These are phyloP conservation scores for Melanotaenia pygmaea DNA, from an alignment of 2,797 vertebrate species.

Conservation along the genomic window DNA sequence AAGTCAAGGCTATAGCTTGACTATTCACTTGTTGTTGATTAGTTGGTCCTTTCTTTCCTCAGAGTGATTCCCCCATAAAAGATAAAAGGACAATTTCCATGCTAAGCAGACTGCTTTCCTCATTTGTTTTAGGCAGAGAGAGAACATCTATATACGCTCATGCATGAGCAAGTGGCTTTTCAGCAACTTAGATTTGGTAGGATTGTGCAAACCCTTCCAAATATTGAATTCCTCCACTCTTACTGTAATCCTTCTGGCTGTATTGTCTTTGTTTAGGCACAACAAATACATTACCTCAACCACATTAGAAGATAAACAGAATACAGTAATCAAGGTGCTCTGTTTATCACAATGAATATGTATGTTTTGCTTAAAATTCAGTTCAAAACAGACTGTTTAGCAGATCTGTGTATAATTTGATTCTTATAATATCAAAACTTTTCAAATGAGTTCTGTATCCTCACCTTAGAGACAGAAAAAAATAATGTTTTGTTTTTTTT, in stretches of 20 bases:
- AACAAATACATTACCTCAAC: constrained; percentile 64
- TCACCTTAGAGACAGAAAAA: constrained; percentile 51
- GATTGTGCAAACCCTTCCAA: constrained; percentile 40
- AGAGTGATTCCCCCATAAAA: constrained; percentile 52
- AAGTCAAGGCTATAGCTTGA: constrained; percentile 41
- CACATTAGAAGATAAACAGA: constrained; percentile 56
- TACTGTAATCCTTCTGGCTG: constrained; percentile 50
- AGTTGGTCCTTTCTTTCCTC: constrained; percentile 56
- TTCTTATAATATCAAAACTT: constrained; percentile 63
- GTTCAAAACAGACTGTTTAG: constrained; percentile 57
- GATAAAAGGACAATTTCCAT: constrained; percentile 80
- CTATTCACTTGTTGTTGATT: constrained; percentile 64
- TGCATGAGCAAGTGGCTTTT: constrained; percentile 53
- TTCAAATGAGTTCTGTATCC: constrained; percentile 43
- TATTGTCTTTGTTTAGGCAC: constrained; percentile 42
- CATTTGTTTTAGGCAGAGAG: constrained; percentile 47
- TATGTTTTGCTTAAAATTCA: constrained; percentile 58
- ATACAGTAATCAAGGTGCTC: constrained; percentile 48
- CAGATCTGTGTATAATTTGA: constrained; percentile 67
- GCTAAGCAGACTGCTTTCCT: constrained; percentile 71
- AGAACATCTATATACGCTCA: constrained; percentile 46
- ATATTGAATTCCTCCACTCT: constrained; percentile 50
- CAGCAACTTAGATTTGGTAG: constrained; percentile 61
- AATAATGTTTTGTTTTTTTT: constrained; percentile 45
- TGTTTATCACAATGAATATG: constrained; percentile 68